Base-by-base conservation (phyloP, 1,140 invertebrate genomes). In the Pemphigus obesinymphae region DNA sequence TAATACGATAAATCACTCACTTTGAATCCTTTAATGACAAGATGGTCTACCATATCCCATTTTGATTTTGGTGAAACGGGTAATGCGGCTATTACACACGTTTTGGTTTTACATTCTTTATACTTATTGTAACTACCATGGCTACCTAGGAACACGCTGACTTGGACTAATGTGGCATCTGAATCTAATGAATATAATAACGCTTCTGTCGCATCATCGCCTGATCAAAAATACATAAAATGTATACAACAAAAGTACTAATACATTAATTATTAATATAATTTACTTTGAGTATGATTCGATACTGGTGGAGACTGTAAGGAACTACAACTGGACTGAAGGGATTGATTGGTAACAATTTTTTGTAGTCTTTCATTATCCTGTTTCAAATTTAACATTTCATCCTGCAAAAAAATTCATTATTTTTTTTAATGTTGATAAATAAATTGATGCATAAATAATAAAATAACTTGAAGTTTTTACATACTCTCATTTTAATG, bases 381-480 rank as follows among this genome's bases (percentile, higher is more conserved):
- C 85, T 98, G 96, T 86, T 98, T 98, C 84, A 99, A 88, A 85
- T 94, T 96, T 84, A 96, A 88, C 96, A 99, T 98, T 88, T 99
- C 97, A 86, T 93, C 95, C 94, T 96, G 87, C 48, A 90, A 89
- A 85, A 84, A 84, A 86, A 10, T 58, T 26, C 1, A n/a, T 11
- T 11, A 11, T 45, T 7, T 45, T 15, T 66, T 37, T 40, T n/a
- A 63, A 63, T 10, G 34, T 43, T 34, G 2, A 55, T 82, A 31
- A 29, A 83, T 20, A 48, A n/a, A n/a, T n/a, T n/a, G 13, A 61
- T 0, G 2, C 4, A 0, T 29, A 31, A 61, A 29, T 4, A 26
- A 58, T 6, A 29, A n/a, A n/a, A 15, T 5, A 61, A 1, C 15
- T 8, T 13, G 29, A 58, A 58, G 1, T 55, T 66, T 11, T 68